Evolutionary conservation across 2,888 invertebrate species (phyloP).

Genomic region (Trisateles emortualis): DNA sequence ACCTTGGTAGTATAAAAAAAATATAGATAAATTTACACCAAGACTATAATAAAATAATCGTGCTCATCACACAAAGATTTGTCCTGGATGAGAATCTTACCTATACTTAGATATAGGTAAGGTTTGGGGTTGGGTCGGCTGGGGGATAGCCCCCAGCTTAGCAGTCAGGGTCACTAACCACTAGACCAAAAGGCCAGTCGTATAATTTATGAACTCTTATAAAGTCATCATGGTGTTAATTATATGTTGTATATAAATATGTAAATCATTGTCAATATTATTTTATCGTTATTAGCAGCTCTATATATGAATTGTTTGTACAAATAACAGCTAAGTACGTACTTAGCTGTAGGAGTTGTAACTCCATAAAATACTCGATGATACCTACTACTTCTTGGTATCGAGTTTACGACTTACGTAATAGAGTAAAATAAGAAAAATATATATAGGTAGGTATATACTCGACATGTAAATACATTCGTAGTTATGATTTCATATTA

Average conservation of each 20-base stretch:
- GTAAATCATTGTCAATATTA: constrained; percentile 32
- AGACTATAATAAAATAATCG: too few species aligned
- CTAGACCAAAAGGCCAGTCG: too few species aligned
- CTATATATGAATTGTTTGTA: constrained; percentile 10
- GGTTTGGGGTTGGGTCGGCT: too few species aligned
- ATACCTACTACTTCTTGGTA: constrained; percentile 7
- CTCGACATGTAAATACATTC: constrained; percentile 24
- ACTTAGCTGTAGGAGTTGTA: constrained; percentile 4
- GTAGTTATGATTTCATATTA: neutral
- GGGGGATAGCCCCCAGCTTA: too few species aligned
- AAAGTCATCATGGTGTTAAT: neutral
- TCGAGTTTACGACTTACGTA: too few species aligned
- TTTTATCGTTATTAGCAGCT: constrained; percentile 15
- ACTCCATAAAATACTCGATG: constrained; percentile 9
- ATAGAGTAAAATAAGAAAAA: constrained; percentile 19
- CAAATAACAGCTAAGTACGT: constrained; percentile 3
- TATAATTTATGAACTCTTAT: neutral
- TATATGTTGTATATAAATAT: constrained; percentile 15
- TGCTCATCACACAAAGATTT: too few species aligned
- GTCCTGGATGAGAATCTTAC: too few species aligned
- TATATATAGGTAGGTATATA: neutral
- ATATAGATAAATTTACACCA: too few species aligned
- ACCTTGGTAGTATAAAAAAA: too few species aligned
- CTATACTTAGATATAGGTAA: too few species aligned
- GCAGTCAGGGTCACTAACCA: too few species aligned